Evolutionary conservation across 1,140 invertebrate species (phyloP), one percentile per base, ranked within the genome.

Genomic region (Eriocheir sinensis): DNA sequence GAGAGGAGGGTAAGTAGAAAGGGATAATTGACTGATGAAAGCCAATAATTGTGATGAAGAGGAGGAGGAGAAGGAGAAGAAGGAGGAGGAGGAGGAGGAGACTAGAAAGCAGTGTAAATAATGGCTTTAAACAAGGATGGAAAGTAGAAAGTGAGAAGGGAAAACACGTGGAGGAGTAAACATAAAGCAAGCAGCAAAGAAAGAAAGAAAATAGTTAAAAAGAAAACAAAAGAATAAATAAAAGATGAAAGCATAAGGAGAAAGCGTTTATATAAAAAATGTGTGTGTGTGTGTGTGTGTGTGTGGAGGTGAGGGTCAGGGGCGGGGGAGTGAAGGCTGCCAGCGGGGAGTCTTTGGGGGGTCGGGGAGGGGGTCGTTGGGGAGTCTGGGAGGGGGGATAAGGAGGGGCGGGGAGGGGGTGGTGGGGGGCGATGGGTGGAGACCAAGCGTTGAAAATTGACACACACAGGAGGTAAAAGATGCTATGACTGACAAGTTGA

Each of bases 201-300:
- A 53, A 53, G 21, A 53, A 21, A 53, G 60, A 72, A 72, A 72
- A n/a, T 72, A n/a, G 8, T 0, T n/a, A 21, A 60, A 27, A n/a
- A 6, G 27, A 72, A 72, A n/a, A n/a, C 1, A 6, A 17, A 72
- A 72, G 60, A 72, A 60, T 9, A 48, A 48, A 15, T 6, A 72
- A 72, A n/a, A n/a, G 48, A 53, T 17, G 17, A n/a, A n/a, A 72
- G n/a, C 27, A 21, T 72, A 72, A 72, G 60, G 60, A 72, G 60
- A 72, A 72, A 72, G 60, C n/a, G 60, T 72, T 72, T 72, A 27
- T 72, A 21, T 72, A 72, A 72, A n/a, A 3, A 4, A n/a, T 72
- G 60, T 72, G 60, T 72, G 60, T 72, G 60, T 72, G 60, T 72
- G 60, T 72, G 60, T 88, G 34, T 88, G 34, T 36, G 41, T 36